Conservation (phyloP, 1,140 invertebrate species). For the Oryzaephilus surinamensis region DNA sequence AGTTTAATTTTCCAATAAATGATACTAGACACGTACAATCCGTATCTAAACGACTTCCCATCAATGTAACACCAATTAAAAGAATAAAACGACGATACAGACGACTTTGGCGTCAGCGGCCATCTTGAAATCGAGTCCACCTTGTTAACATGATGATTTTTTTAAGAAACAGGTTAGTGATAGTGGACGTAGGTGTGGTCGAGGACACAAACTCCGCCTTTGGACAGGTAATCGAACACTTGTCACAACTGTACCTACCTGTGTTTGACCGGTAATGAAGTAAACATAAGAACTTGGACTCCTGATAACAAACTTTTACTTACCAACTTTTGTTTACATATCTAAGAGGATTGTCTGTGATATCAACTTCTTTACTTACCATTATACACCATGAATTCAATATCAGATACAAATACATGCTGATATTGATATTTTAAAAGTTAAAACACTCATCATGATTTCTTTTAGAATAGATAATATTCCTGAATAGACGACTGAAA, state of each 20-base stretch:
- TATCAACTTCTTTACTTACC: no score
- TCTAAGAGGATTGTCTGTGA: no score
- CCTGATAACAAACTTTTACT: no score
- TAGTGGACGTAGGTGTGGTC: slow-evolving; percentile 26
- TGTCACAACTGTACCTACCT: slow-evolving; percentile 22
- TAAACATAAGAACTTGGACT: slow-evolving; percentile 8
- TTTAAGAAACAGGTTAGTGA: slow-evolving; percentile 29
- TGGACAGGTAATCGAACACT: slow-evolving; percentile 22
- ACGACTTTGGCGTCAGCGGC: slow-evolving; percentile 27
- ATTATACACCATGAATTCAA: no score
- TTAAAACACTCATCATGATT: no score
- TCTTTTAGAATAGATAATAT: no score
- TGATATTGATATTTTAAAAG: no score
- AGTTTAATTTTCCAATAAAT: slow-evolving; percentile 22
- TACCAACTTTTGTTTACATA: no score
- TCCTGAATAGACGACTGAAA: no score
- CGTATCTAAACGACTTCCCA: slow-evolving; percentile 25
- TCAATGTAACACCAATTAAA: slow-evolving; percentile 30
- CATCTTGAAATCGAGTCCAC: slow-evolving; percentile 29
- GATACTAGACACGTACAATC: slow-evolving; percentile 25
- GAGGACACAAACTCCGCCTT: slow-evolving; percentile 15
- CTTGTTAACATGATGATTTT: slow-evolving; percentile 31
- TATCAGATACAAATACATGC: no score
- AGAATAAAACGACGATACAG: slow-evolving; percentile 25
- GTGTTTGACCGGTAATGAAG: slow-evolving; percentile 18